These are phyloP conservation scores for Bimastos eiseni DNA, from an alignment of 2,888 invertebrate genomes.

Conservation along the genomic window DNA sequence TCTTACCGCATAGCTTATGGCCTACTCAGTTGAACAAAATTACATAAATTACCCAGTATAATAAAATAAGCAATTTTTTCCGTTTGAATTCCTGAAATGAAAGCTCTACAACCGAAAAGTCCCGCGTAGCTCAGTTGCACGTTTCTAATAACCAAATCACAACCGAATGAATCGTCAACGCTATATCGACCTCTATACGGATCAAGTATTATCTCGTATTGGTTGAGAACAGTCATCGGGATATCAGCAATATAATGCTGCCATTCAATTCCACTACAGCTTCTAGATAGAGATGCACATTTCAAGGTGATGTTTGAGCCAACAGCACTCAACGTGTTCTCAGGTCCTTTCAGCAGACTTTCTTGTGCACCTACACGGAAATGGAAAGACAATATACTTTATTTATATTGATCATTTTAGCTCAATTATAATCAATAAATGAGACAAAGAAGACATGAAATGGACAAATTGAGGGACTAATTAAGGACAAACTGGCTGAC, in stretches of 20 bases:
- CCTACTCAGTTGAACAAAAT: not conserved
- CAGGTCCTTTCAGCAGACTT: not conserved
- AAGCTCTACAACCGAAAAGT: not conserved
- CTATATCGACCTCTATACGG: not conserved
- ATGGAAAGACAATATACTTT: too few species aligned
- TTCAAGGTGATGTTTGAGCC: not conserved
- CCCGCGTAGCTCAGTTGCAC: not conserved
- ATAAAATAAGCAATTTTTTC: not conserved
- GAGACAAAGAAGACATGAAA: too few species aligned
- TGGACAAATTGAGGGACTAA: too few species aligned
- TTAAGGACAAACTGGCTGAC: too few species aligned
- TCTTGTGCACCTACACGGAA: not conserved
- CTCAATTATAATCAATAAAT: too few species aligned
- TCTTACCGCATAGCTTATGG: too few species aligned
- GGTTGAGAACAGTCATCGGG: not conserved
- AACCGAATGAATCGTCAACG: not conserved
- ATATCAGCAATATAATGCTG: not conserved
- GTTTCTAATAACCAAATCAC: not conserved
- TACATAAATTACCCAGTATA: not conserved
- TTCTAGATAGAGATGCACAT: not conserved
- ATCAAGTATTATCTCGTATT: not conserved
- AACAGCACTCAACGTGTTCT: not conserved
- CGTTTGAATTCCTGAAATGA: not conserved
- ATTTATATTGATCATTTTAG: too few species aligned
- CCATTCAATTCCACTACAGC: not conserved